phyloP scores from a whole-genome alignment of 2,797 vertebrate species.

The Fundulus diaphanus region DNA sequence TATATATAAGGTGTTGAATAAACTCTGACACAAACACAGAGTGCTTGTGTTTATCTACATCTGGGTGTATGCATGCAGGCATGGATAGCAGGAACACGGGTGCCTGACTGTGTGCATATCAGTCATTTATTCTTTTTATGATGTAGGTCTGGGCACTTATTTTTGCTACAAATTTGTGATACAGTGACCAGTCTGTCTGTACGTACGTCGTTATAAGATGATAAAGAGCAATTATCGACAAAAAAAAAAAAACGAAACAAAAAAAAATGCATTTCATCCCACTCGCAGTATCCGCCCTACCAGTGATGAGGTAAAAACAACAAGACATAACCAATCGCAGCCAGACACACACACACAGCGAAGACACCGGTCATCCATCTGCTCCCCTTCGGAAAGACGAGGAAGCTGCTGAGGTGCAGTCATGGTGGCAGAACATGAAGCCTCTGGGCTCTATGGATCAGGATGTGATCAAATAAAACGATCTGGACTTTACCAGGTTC shows the following conservation, averaged over 20 bases:
- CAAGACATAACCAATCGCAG: slow-evolving; percentile 48
- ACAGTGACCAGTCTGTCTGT: slow-evolving; percentile 88
- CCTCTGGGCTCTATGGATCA: neutral
- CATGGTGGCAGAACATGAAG: neutral
- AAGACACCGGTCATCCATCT: slow-evolving; percentile 2
- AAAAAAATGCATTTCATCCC: slow-evolving; percentile 64
- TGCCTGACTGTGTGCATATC: slow-evolving; percentile 54
- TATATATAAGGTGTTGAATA: slow-evolving; percentile 76
- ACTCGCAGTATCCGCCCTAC: slow-evolving; percentile 60
- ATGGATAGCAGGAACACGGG: slow-evolving; percentile 53
- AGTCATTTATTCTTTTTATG: slow-evolving; percentile 47
- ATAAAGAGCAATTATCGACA: slow-evolving; percentile 59
- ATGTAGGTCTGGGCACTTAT: slow-evolving; percentile 84
- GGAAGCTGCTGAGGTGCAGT: slow-evolving; percentile 26
- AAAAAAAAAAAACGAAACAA: slow-evolving; percentile 47
- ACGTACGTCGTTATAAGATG: slow-evolving; percentile 72
- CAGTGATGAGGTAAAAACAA: slow-evolving; percentile 75
- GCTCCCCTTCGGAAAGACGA: slow-evolving; percentile 9
- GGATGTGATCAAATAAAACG: neutral
- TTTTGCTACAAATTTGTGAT: slow-evolving; percentile 85
- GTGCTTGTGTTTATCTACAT: slow-evolving; percentile 64
- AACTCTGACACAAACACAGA: slow-evolving; percentile 66
- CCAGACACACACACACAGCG: slow-evolving; percentile 25
- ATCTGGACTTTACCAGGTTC: neutral
- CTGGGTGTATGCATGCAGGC: slow-evolving; percentile 70